Conservation (phyloP, 2,113 vertebrate genomes). For the Heterotilapia buettikoferi region DNA sequence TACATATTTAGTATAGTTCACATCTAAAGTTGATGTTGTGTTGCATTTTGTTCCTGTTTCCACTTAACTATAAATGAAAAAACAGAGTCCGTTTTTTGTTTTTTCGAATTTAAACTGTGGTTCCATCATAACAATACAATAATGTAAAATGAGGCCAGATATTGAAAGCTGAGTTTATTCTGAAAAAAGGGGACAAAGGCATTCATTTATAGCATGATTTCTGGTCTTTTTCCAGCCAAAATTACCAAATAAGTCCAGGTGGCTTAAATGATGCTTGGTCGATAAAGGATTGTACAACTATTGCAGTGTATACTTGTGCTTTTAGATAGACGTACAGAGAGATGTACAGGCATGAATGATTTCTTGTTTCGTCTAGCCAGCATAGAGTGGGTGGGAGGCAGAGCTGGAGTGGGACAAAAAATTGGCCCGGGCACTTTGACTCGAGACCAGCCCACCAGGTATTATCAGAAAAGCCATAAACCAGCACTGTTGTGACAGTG, state of each 20-base stretch:
- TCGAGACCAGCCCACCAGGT: neutral
- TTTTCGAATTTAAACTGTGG: accelerated
- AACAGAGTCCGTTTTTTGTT: accelerated
- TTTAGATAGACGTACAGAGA: neutral
- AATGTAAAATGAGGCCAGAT: neutral
- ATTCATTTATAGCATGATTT: accelerated
- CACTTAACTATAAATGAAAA: accelerated
- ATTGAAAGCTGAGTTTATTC: neutral
- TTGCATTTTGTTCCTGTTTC: neutral
- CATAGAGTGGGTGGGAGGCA: neutral
- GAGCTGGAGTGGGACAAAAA: neutral
- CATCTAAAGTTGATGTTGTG: neutral
- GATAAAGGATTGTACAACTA: neutral
- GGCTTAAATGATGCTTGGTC: neutral
- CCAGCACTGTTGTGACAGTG: neutral
- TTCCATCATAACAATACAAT: neutral
- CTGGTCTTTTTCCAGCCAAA: neutral
- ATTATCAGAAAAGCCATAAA: neutral
- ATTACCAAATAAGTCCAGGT: neutral
- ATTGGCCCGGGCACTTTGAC: accelerated
- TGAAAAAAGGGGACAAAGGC: neutral
- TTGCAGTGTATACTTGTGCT: neutral
- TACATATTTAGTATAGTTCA: neutral
- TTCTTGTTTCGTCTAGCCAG: neutral
- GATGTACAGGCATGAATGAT: neutral